Base-by-base conservation (phyloP, 1,140 invertebrate species). In the Branchinecta lindahli region DNA sequence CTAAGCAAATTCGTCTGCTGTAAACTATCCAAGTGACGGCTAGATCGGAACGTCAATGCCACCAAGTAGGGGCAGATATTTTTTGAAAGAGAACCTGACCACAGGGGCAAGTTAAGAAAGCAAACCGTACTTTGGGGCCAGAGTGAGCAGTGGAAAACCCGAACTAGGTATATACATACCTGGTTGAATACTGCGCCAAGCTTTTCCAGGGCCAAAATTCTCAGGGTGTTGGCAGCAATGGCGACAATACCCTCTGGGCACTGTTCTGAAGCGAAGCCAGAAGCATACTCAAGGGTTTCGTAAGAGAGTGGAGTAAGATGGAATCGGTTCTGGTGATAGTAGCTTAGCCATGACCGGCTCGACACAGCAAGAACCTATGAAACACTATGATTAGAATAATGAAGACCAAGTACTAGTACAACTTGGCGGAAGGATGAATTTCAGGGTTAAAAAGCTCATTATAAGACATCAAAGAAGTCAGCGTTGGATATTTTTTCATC, bases 231-330 rank as follows among this genome's bases (percentile, higher is more conserved):
- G 0, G 92, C 92, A 0, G 95, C 96, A 79, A 99, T 99, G 0
- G 97, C 96, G 8, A 99, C 97, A 74, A 99, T 96, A 73, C 96
- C 97, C 80, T 99, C 97, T 0, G 94, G 93, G 84, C 96, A 99
- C 79, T 99, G 96, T 80, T 99, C 96, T 71, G 94, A 97, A 70
- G 93, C 93, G 78, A 98, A 99, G 10, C 95, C 94, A 0, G 94
- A 95, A 0, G 97, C 96, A 82, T 96, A 98, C 77, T 99, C 97
- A 21, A 99, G 80, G 66, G 90, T 90, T 80, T 98, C 94, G 77
- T 98, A 98, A 0, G 94, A 97, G 0, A 98, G 78, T 1, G 96
- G 95, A 0, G 95, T 98, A 8, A 98, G 81, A 80, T 98, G 94
- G 76, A 95, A 96, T 66, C 90, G 83, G 81, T 95, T 98, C 80